These are phyloP conservation scores for Epistrophe eligans DNA, from an alignment of 2,888 invertebrate species.

Conservation along the genomic window DNA sequence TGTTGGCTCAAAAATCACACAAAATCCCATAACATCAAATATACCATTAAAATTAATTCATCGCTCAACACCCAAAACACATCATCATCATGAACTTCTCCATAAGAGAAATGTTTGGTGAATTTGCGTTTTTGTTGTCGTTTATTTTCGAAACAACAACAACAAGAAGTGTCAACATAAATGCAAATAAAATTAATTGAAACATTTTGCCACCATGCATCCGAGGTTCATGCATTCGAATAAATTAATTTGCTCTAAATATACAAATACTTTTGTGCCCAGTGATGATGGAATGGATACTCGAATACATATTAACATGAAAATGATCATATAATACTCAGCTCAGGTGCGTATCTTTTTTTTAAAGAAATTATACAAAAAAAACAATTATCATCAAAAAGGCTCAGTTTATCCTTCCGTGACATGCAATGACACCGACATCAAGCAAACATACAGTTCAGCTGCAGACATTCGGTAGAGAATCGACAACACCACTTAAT, in stretches of 20 bases:
- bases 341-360: slow-evolving; percentile 58
- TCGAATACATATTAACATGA: background rate
- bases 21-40: slow-evolving; percentile 55
- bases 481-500: slow-evolving; percentile 50
- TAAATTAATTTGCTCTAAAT: slow-evolving; percentile 83
- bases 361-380: background rate
- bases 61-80: slow-evolving; percentile 48
- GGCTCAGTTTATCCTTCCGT: slow-evolving; percentile 37
- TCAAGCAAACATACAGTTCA: background rate
- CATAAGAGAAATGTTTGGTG: background rate
- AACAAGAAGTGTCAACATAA: slow-evolving; percentile 80
- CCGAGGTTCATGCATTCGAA: slow-evolving; percentile 82
- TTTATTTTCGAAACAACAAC: slow-evolving; percentile 63
- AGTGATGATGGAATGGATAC: slow-evolving; percentile 19
- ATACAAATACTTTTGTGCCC: slow-evolving; percentile 76
- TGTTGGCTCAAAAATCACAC: slow-evolving; percentile 56
- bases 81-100: slow-evolving; percentile 2
- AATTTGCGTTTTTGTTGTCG: slow-evolving; percentile 41
- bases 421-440: slow-evolving; percentile 44
- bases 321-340: slow-evolving; percentile 55
- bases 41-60: slow-evolving; percentile 74
- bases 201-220: slow-evolving; percentile 76
- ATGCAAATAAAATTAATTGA: slow-evolving; percentile 80
- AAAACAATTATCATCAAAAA: slow-evolving; percentile 28
- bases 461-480: slow-evolving; percentile 4